Base-by-base conservation (phyloP, 35 echinoderm and acorn worm species). In the Lytechinus variegatus region DNA sequence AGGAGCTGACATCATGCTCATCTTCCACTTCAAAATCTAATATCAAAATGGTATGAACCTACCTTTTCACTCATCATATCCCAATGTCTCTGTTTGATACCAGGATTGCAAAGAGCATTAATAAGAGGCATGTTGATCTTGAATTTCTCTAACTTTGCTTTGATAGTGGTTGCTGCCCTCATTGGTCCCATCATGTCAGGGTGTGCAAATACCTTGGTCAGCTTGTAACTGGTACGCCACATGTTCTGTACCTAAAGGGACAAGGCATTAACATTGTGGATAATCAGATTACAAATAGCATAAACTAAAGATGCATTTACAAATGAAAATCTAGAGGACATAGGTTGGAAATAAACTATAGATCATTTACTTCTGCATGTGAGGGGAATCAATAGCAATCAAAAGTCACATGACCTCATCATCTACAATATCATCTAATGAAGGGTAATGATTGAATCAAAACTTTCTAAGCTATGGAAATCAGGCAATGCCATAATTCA, bases 91-190 rank as follows among this genome's bases (percentile, higher is more conserved):
- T 98, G 57, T 89, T 99, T 99, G 96, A 99, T 98, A 28, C 98
- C 98, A 95, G 98, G 97, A 87, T 98, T 99, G 89, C 98, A 99
- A 1, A 99, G 95, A 29, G 98, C 97, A 94, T 97, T 96, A 16
- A 99, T 97, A 53, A 99, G 94, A 88, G 98, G 98, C 98, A 99
- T 99, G 71, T 99, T 99, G 94, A 99, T 98, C 96, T 99, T 99
- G 86, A 99, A 99, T 95, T 99, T 99, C 97, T 98, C 98, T n/a
- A 99, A 94, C 33, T 99, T 99, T 6, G 95, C 98, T 87, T 99
- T 99, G 95, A 99, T 98, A 53, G 98, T 99, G 14, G 97, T 96
- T 16, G 98, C 96, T 58, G 98, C 98, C 60, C 98, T 95, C 98
- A 98, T 99, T 58, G 98, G 98, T 24, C 98, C 98, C 92, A 98